Percentiles rank a stretch among this genome's conserved stretches.
Conservation (phyloP, 2,113 vertebrate species). For the Clarias magur region DNA sequence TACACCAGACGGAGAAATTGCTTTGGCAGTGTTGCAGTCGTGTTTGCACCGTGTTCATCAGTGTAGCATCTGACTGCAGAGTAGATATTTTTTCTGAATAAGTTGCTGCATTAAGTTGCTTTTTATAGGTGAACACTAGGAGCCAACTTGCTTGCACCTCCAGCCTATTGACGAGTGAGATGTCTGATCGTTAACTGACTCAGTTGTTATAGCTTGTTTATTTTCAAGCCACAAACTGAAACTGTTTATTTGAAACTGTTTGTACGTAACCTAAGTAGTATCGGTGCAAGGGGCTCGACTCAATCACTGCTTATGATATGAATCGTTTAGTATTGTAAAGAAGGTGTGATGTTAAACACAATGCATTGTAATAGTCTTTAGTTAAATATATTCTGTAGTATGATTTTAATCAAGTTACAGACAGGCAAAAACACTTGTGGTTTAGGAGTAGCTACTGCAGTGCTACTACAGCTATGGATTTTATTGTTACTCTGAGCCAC, state of each 20-base stretch:
- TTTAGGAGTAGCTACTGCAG: neutral
- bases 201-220: neutral
- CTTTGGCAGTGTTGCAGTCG: neutral
- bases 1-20: constrained; percentile 4
- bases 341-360: neutral
- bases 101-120: neutral
- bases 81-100: neutral
- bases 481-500: neutral
- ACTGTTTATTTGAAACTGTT: neutral
- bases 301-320: neutral
- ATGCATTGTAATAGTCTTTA: neutral
- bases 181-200: neutral
- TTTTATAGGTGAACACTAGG: neutral
- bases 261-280: neutral
- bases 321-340: neutral
- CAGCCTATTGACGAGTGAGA: neutral
- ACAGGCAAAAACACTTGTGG: neutral
- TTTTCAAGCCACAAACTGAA: neutral
- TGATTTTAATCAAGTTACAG: neutral
- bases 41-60: neutral
- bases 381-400: too few species aligned
- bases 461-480: neutral
- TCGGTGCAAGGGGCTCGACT: neutral
- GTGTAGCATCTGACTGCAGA: neutral
- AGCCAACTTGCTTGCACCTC: neutral